phyloP scores from a whole-genome alignment of 2,888 invertebrate genomes.

The Tiphia femorata region DNA sequence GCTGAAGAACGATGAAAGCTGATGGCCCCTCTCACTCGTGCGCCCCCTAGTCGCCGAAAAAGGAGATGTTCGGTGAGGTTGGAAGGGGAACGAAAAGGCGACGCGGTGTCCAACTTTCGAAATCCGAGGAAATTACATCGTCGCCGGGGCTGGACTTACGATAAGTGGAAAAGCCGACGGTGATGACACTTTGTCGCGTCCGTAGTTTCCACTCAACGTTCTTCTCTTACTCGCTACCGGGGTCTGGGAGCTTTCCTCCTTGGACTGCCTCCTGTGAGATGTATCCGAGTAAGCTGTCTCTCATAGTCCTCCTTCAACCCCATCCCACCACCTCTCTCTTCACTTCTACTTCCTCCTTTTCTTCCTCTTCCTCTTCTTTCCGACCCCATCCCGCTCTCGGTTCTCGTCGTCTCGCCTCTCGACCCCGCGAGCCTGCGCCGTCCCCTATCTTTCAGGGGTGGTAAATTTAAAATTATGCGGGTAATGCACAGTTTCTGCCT shows the following conservation, averaged over 20 bases:
- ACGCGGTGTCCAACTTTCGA: conserved; percentile 7
- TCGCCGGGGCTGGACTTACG: conserved; percentile 11
- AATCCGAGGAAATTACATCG: conserved; percentile 16
- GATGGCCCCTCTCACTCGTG: too few species aligned
- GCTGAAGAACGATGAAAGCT: background rate
- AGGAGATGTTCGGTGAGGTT: too few species aligned
- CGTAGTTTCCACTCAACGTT: conserved; percentile 11
- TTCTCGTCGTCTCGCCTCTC: background rate
- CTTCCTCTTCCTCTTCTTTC: background rate
- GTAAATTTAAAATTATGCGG: conserved; percentile 62
- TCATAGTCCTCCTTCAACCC: background rate
- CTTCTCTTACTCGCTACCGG: too few species aligned
- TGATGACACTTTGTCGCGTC: conserved; percentile 23
- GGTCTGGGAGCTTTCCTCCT: too few species aligned
- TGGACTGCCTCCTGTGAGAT: conserved; percentile 12
- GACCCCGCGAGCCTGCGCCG: background rate
- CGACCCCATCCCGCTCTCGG: background rate
- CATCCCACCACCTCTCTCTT: background rate
- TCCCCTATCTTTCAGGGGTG: too few species aligned
- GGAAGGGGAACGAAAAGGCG: conserved; percentile 5
- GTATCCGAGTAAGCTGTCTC: conserved; percentile 5
- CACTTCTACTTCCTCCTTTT: background rate
- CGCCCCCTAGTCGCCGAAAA: too few species aligned
- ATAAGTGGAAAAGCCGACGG: conserved; percentile 23
- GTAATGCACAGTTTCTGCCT: conserved; percentile 55